Evolutionary conservation across 2,888 invertebrate genomes (phyloP).

Genomic region (Microchrysa polita): DNA sequence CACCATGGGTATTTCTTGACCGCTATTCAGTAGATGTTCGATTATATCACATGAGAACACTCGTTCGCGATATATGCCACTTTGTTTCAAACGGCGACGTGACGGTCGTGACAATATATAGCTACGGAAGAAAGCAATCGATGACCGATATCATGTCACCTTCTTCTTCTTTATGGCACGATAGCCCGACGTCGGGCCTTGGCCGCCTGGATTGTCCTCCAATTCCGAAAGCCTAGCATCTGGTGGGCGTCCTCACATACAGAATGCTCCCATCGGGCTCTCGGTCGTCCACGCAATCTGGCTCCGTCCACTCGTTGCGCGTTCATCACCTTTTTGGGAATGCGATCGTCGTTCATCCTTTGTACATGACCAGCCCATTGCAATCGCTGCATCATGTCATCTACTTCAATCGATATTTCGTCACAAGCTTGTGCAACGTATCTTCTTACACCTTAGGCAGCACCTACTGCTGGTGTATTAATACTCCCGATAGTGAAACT

Average conservation of each 20-base stretch:
- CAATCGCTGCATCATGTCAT: slow-evolving; percentile 99
- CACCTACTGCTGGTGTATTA: slow-evolving; percentile 97
- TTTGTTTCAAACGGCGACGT: slow-evolving; percentile 88
- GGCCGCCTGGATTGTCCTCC: no score
- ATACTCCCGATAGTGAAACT: slow-evolving; percentile 71
- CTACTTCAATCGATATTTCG: slow-evolving; percentile 85
- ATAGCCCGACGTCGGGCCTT: no score
- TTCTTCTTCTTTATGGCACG: no score
- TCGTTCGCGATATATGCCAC: slow-evolving; percentile 93
- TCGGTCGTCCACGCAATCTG: no score
- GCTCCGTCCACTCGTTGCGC: no score
- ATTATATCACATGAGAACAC: slow-evolving; percentile 98
- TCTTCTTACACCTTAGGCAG: slow-evolving; percentile 89
- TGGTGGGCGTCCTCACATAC: no score
- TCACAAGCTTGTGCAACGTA: slow-evolving; percentile 71
- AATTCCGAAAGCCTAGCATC: no score
- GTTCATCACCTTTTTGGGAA: no score
- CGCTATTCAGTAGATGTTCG: slow-evolving; percentile 93
- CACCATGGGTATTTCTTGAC: slow-evolving; percentile 91
- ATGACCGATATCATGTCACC: slow-evolving; percentile 99
- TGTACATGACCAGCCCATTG: no score
- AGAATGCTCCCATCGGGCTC: no score
- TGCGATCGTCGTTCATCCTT: no score
- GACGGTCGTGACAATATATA: slow-evolving; percentile 90
- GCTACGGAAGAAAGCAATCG: slow-evolving; percentile 93